These are phyloP conservation scores for Electrona antarctica DNA, from an alignment of 2,113 vertebrate species.

Conservation along the genomic window DNA sequence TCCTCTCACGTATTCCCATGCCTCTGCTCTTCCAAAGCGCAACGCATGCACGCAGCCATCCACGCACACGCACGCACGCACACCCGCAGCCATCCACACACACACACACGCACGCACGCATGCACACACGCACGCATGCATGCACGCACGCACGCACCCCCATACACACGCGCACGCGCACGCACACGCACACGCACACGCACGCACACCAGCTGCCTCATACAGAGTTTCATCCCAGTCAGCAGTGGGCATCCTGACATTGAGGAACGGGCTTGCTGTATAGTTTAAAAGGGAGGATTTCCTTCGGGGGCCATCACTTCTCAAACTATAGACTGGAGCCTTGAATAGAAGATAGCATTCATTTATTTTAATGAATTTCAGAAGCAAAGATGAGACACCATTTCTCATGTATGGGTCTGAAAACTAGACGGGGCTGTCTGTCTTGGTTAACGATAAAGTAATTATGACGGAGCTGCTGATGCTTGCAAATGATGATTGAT, in stretches of 20 bases:
- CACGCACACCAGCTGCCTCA: slow-evolving; percentile 13
- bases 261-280: slow-evolving; percentile 50
- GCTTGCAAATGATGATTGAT: background rate
- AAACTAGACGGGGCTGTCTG: background rate
- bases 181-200: background rate
- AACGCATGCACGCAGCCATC: background rate
- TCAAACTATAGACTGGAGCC: slow-evolving; percentile 32
- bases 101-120: background rate
- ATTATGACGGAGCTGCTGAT: background rate
- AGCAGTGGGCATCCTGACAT: slow-evolving; percentile 51
- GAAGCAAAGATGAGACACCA: slow-evolving; percentile 12
- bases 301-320: slow-evolving; percentile 41
- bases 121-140: background rate
- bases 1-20: slow-evolving; percentile 2
- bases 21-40: background rate
- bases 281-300: slow-evolving; percentile 51
- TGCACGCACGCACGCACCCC: background rate
- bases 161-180: background rate
- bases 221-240: slow-evolving; percentile 53
- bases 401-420: slow-evolving; percentile 20
- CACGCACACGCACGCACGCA: background rate
- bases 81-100: background rate
- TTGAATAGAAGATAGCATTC: slow-evolving; percentile 50
- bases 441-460: slow-evolving; percentile 10
- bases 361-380: slow-evolving; percentile 58